Evolutionary conservation across 2,113 vertebrate species (phyloP), one percentile per base, ranked within the genome.

Genomic region (Labeo catla): DNA sequence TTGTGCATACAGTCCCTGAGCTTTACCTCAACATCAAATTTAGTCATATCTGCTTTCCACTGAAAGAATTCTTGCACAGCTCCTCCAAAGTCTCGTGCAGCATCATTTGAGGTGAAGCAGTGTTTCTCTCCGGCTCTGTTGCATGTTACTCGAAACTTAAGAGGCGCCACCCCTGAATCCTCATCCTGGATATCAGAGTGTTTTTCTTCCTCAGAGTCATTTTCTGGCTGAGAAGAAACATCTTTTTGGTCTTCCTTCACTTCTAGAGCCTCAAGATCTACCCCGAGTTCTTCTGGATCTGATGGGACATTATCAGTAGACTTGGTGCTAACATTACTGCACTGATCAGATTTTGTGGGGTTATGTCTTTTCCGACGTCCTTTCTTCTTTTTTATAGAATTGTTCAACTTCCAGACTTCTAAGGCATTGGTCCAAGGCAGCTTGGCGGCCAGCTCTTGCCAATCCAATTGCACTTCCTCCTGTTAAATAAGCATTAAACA

Each of bases 41-140:
- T 97, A 1, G 98, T 99, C 98, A 99, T 99, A 85, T 99, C 97
- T 36, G 98, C 97, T 89, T 99, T 99, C 98, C 98, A 99, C 89
- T 96, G 96, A 91, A 99, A 99, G 85, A 96, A 93, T 49, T 99
- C 98, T 79, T 99, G 98, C 59, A 99, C 95, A 0, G 97, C 97
- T 19, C 98, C 98, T 0, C 98, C 98, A 84, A 99, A 99, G 91
- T 99, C 97, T 86, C 98, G 95, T 0, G 98, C 98, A 0, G 97
- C 98, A 82, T 99, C 98, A 3, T 97, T 99, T 0, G 98, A 99
- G 0, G 97, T 96, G 89, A 99, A 99, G 87, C 94, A 97, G 89
- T 99, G 98, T 82, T 96, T 97, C 78, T 98, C 98, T 0, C 98
- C 98, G 0, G 97, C 98, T 88, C 98, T 93, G 88, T 94, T 99